Evolutionary conservation across 2,888 invertebrate species (phyloP).

Genomic region (Notodromas monacha): DNA sequence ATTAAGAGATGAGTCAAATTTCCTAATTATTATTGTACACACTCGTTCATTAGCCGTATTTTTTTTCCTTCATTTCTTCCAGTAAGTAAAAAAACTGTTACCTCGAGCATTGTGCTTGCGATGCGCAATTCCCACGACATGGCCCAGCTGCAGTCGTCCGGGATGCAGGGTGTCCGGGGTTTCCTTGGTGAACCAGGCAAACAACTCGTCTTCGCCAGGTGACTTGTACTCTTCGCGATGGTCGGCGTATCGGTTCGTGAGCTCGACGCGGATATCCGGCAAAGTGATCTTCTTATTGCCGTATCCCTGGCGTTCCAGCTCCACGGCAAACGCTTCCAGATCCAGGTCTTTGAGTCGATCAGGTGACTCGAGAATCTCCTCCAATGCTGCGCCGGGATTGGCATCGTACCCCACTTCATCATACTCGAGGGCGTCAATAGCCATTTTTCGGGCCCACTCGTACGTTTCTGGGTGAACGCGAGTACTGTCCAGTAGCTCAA

Average conservation of each 20-base stretch:
- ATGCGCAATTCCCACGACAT: conserved; percentile 28
- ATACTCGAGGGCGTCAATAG: conserved; percentile 89
- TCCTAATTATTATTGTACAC: too few species aligned
- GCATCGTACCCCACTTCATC: conserved; percentile 49
- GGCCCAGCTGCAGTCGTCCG: conserved; percentile 50
- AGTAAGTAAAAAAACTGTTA: too few species aligned
- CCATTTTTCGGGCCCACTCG: conserved; percentile 99
- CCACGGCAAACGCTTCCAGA: conserved; percentile 89
- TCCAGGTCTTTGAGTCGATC: conserved; percentile 40
- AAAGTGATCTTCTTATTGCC: conserved; percentile 40
- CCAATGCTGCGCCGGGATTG: conserved; percentile 80
- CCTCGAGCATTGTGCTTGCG: too few species aligned
- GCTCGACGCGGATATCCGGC: conserved; percentile 81
- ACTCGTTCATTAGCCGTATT: too few species aligned
- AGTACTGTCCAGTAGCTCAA: conserved; percentile 82
- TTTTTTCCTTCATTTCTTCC: too few species aligned
- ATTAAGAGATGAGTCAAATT: too few species aligned
- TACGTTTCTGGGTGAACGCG: conserved; percentile 97
- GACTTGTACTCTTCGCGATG: conserved; percentile 39
- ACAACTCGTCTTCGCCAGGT: conserved; percentile 51
- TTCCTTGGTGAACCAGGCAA: conserved; percentile 84
- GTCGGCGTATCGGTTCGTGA: conserved; percentile 75
- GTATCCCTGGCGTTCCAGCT: conserved; percentile 55
- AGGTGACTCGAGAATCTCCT: conserved; percentile 82
- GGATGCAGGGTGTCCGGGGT: conserved; percentile 71